Evolutionary conservation across 1,140 invertebrate species (phyloP), one percentile per base, ranked within the genome.

Genomic region (Achatina immaculata): DNA sequence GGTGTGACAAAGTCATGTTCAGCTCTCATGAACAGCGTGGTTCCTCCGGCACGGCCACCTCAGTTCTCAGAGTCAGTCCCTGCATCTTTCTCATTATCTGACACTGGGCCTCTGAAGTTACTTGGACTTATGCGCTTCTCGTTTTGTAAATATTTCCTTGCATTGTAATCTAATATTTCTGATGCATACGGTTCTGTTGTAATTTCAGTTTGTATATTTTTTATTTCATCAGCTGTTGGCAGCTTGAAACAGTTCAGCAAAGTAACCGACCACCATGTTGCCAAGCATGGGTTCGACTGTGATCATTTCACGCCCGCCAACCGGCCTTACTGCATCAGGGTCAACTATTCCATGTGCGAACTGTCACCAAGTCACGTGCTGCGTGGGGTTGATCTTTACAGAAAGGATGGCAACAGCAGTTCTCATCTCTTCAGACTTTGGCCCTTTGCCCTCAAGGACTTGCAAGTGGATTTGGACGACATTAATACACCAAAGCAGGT

Each of bases 391-490:
- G 88, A 90, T 66, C 36, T 80, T 0, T 88, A 86, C 82, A 81
- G 88, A n/a, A 88, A 89, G 58, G 88, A 88, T 83, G 89, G 89
- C 4, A 75, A 86, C 9, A 83, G 74, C 72, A 85, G 84, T 1
- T 87, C 87, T 16, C 82, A 80, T 43, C 83, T 88, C 72, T 90
- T 89, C 80, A 87, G 84, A 69, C 83, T 88, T 0, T 90, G 88
- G 87, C 89, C 89, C n/a, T 84, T 90, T 24, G 80, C 85, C 6
- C 84, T 87, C 28, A 85, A 87, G 43, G 88, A 90, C 40, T 80
- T 81, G 34, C 85, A 81, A 19, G 58, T 85, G 31, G 81, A 71
- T 78, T 84, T 85, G 9, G 85, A 86, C 42, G 87, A 89, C 71
- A 80, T 89, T 58, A 86, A 83, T 72, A 40, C 87, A 28, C 82